Conservation (phyloP, 1,140 invertebrate genomes). For the Caenorhabditis brenneri region DNA sequence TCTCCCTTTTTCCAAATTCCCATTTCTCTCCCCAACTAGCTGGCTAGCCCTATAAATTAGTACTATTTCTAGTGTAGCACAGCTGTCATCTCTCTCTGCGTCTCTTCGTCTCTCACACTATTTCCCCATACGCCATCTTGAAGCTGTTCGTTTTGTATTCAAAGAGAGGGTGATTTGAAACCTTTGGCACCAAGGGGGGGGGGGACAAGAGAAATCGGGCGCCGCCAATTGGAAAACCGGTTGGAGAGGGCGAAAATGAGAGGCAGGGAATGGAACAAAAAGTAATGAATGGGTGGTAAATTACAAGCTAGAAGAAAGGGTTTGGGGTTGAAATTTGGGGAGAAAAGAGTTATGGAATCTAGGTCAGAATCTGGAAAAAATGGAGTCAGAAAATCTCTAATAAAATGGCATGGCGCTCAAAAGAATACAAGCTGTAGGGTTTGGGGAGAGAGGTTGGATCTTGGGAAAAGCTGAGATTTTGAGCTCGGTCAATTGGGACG, state of each 20-base stretch:
- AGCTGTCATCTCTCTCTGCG: background rate
- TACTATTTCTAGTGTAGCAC: no score
- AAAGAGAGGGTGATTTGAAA: conserved; percentile 31
- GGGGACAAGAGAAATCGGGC: background rate
- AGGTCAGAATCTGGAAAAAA: background rate
- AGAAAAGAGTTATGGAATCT: no score
- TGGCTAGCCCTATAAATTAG: conserved; percentile 16
- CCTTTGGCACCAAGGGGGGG: conserved; percentile 39
- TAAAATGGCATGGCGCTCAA: no score
- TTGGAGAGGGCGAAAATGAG: background rate
- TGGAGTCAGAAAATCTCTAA: no score
- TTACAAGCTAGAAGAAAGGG: background rate
- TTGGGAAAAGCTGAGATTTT: no score
- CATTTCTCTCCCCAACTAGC: background rate
- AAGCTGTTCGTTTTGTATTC: conserved; percentile 37
- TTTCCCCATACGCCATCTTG: no score
- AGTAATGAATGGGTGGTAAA: background rate
- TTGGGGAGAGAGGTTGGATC: no score
- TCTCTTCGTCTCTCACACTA: conserved; percentile 10
- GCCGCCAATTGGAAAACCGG: background rate
- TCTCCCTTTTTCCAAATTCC: background rate
- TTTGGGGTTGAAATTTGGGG: no score
- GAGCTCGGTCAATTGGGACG: no score
- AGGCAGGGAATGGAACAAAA: background rate
- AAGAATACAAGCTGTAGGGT: no score